These are phyloP conservation scores for Dryobota labecula DNA, from an alignment of 2,888 invertebrate genomes.

Conservation along the genomic window DNA sequence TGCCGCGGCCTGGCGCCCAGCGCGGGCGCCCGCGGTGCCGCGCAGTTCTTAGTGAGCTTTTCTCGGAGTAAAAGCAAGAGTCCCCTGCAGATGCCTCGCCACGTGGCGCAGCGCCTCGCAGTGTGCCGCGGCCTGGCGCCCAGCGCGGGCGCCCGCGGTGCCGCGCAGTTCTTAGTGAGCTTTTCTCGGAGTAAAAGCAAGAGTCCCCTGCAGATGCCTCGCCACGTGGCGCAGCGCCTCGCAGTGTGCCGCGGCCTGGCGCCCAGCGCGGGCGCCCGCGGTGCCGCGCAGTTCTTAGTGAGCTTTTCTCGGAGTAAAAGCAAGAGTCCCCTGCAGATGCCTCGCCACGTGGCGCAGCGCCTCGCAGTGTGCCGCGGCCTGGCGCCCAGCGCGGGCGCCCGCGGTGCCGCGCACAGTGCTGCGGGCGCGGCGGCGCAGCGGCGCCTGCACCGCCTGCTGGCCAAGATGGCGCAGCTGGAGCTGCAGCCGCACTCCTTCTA, in stretches of 20 bases:
- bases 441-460: slow-evolving; percentile 98
- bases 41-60: no score
- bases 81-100: no score
- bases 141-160: no score
- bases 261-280: slow-evolving; percentile 55
- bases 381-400: slow-evolving; percentile 74
- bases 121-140: no score
- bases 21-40: no score
- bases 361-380: slow-evolving; percentile 96
- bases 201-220: slow-evolving; percentile 92
- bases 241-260: slow-evolving; percentile 96
- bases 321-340: slow-evolving; percentile 91
- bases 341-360: slow-evolving; percentile 96
- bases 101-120: no score
- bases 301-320: not conserved
- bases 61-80: no score
- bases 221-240: slow-evolving; percentile 96
- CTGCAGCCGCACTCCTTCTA: slow-evolving; percentile 86
- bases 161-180: no score
- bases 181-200: not conserved
- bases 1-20: no score
- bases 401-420: slow-evolving; percentile 51
- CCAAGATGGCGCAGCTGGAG: slow-evolving; percentile 99
- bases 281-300: slow-evolving; percentile 45
- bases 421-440: slow-evolving; percentile 89